A percentile compares a stretch with the other conserved stretches of the same genome.
These are phyloP conservation scores for Cyclopterus lumpus DNA, from an alignment of 2,797 vertebrate species.

Conservation along the genomic window DNA sequence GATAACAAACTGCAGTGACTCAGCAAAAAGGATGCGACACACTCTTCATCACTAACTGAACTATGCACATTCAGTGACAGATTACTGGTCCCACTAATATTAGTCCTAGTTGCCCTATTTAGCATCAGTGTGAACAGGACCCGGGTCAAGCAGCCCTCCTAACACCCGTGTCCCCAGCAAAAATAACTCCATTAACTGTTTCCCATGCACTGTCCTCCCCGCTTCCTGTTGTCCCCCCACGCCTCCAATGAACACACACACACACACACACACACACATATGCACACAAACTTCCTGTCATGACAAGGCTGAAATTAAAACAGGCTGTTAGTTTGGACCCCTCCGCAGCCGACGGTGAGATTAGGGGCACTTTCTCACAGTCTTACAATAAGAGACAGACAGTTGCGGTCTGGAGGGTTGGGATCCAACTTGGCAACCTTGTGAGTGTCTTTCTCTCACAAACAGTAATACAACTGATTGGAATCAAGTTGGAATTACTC, in stretches of 20 bases:
- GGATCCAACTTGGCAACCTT: conserved; percentile 6
- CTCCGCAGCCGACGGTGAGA: conserved; percentile 46
- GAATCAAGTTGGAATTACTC: not conserved
- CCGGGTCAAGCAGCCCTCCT: conserved; percentile 62
- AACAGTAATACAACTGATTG: not conserved
- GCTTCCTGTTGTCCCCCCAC: conserved; percentile 69
- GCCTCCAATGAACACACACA: conserved; percentile 24
- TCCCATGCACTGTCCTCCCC: conserved; percentile 71
- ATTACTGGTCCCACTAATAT: conserved; percentile 47
- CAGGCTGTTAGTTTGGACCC: conserved; percentile 58
- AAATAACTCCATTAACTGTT: conserved; percentile 70
- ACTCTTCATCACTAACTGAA: conserved; percentile 1
- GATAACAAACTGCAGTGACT: conserved; percentile 20
- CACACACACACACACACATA: conserved; percentile 10
- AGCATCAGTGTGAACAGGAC: conserved; percentile 64
- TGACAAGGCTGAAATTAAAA: conserved; percentile 75
- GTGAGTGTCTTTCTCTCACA: not conserved
- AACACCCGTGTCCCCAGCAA: conserved; percentile 52
- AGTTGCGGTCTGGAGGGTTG: conserved; percentile 12
- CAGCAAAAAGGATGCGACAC: not conserved
- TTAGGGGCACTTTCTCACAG: conserved; percentile 67
- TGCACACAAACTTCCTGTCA: conserved; percentile 72
- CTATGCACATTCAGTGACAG: conserved; percentile 9
- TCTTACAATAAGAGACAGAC: conserved; percentile 11
- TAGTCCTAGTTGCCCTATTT: conserved; percentile 46